Conservation (phyloP, 2,888 invertebrate species). For the Flabesymbios commensalis region DNA sequence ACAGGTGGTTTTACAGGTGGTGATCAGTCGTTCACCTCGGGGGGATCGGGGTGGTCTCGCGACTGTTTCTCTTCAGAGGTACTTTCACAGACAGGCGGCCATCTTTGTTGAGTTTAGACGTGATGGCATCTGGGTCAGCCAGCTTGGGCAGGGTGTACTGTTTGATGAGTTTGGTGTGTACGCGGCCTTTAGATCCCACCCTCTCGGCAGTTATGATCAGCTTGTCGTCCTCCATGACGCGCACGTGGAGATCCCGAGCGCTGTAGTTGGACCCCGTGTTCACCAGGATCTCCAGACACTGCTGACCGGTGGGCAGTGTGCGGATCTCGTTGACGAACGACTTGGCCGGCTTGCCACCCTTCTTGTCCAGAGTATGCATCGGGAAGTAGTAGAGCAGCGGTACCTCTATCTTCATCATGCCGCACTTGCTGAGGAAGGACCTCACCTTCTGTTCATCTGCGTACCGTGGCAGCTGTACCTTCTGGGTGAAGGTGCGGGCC, state of each 20-base stretch:
- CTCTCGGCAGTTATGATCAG: conserved; percentile 26
- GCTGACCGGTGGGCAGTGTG: conserved; percentile 19
- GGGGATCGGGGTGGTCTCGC: too few species aligned
- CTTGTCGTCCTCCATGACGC: conserved; percentile 26
- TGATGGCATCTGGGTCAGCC: conserved; percentile 27
- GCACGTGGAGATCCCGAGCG: conserved; percentile 26
- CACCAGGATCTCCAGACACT: conserved; percentile 34
- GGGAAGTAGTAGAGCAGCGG: conserved; percentile 38
- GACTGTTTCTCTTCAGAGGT: conserved; percentile 21
- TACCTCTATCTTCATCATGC: conserved; percentile 32
- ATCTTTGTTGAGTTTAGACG: conserved; percentile 24
- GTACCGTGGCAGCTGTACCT: conserved; percentile 27
- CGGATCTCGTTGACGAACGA: conserved; percentile 31
- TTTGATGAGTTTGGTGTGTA: conserved; percentile 24
- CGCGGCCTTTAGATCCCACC: background rate
- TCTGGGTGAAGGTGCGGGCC: conserved; percentile 29
- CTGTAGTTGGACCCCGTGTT: conserved; percentile 29
- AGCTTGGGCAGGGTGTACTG: conserved; percentile 32
- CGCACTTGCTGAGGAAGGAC: conserved; percentile 24
- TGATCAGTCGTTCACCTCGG: too few species aligned
- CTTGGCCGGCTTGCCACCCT: conserved; percentile 6
- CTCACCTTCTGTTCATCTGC: conserved; percentile 30
- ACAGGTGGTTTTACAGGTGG: too few species aligned
- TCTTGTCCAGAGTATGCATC: conserved; percentile 9
- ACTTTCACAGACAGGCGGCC: conserved; percentile 32